Conservation (phyloP, 2,797 vertebrate species). For the Alexandromys oeconomus region DNA sequence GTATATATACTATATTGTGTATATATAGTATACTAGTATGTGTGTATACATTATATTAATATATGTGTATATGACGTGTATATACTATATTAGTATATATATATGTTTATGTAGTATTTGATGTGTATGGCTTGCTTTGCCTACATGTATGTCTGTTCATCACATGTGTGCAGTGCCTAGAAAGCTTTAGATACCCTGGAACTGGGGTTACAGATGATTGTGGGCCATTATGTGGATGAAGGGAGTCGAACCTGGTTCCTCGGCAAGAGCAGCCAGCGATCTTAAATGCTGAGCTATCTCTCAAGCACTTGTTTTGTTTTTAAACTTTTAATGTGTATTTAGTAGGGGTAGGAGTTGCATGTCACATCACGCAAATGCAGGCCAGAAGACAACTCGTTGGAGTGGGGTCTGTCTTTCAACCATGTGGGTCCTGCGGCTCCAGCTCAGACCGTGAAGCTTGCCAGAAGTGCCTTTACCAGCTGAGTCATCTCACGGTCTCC, state of each 20-base stretch:
- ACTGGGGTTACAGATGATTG: background rate
- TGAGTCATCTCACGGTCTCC: too few species aligned
- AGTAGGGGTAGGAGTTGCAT: background rate
- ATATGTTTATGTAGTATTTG: background rate
- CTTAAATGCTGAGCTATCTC: background rate
- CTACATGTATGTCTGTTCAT: background rate
- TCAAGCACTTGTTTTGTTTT: background rate
- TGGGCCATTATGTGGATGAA: background rate
- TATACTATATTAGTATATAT: too few species aligned
- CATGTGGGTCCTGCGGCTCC: too few species aligned
- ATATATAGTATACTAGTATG: background rate
- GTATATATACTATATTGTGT: too few species aligned
- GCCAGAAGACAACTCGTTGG: background rate
- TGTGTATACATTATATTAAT: background rate
- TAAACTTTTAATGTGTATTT: background rate
- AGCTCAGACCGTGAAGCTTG: background rate
- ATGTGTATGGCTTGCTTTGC: background rate
- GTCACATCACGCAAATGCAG: background rate
- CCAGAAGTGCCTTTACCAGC: background rate
- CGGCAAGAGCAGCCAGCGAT: background rate
- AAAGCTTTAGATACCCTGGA: background rate
- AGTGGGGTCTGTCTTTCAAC: background rate
- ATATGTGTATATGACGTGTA: too few species aligned
- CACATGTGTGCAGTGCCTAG: background rate
- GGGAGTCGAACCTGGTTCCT: background rate